Evolutionary conservation across 1,140 invertebrate genomes (phyloP), one percentile per base, ranked within the genome.

Genomic region (Caligus rogercresseyi): DNA sequence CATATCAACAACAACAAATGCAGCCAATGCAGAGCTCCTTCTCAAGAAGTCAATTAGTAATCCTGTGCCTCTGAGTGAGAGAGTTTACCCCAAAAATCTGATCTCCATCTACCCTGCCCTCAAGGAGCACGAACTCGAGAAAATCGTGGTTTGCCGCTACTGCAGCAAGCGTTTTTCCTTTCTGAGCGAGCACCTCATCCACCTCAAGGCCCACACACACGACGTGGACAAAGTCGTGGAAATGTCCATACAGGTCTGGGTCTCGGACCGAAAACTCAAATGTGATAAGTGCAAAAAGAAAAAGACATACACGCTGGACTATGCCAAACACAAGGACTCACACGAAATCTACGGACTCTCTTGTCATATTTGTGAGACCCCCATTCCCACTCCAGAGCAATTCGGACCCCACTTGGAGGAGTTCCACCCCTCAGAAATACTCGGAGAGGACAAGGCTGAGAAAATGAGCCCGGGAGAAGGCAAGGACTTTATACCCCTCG

Each of bases 261-360:
- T 62, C 20, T 43, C 31, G 20, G 26, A 43, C n/a, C 26, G 51
- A 4, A 62, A 43, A 16, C 25, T 62, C 15, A 62, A 62, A 23
- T 62, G 60, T 43, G 52, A 62, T 21, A 18, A 20, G n/a, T 62
- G 60, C 23, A 62, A 62, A 18, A 55, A 55, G 16, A 62, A 62
- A 23, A 54, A 18, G 1, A 54, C 24, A 15, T 62, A 62, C 31
- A 62, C 60, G 1, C 43, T 62, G 52, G 60, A 62, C 26, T 62
- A 62, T 52, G 52, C 60, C 52, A 62, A 62, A 53, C 60, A 62
- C 23, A 52, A 54, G 16, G 60, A 62, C 52, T n/a, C 31, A 21
- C 60, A 62, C 21, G 31, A 20, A 20, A 54, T 54, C 21, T 4
- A 54, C 1, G 60, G 60, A 18, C 24, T 62, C 16, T 7, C 60